Conservation (phyloP, 2,113 vertebrate genomes). For the Phodopus roborovskii region DNA sequence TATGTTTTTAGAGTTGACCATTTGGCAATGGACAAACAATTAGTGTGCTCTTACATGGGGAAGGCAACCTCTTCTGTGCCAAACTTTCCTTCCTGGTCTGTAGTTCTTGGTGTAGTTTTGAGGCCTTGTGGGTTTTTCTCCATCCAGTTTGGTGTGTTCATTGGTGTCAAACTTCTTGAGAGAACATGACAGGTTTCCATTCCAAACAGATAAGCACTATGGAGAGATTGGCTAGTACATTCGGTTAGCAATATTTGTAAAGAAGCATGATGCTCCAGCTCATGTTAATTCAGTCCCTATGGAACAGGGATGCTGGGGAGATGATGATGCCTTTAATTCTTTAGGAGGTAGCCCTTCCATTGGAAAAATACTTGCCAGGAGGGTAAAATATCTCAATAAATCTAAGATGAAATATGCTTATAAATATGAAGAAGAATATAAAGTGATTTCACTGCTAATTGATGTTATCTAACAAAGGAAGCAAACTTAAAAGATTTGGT, state of each 20-base stretch:
- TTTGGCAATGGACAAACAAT: not conserved
- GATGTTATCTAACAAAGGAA: not conserved
- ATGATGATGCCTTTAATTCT: not conserved
- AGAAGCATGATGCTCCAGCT: not conserved
- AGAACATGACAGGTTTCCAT: not conserved
- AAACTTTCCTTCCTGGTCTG: not conserved
- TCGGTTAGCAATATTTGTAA: not conserved
- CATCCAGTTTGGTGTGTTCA: not conserved
- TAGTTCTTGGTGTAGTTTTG: not conserved
- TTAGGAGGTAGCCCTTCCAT: not conserved
- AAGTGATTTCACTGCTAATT: not conserved
- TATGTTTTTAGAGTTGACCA: not conserved
- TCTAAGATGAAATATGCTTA: too few species aligned
- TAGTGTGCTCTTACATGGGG: not conserved
- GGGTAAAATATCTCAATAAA: not conserved
- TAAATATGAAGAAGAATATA: not conserved
- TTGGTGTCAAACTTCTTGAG: not conserved
- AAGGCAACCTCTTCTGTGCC: not conserved
- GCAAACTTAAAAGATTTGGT: not conserved
- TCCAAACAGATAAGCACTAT: not conserved
- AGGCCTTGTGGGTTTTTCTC: not conserved
- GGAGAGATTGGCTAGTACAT: not conserved
- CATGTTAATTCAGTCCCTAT: not conserved
- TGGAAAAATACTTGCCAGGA: not conserved
- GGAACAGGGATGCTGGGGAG: rapidly evolving